Conservation (phyloP, 2,888 invertebrate species). For the Strigamia transsilvanica region DNA sequence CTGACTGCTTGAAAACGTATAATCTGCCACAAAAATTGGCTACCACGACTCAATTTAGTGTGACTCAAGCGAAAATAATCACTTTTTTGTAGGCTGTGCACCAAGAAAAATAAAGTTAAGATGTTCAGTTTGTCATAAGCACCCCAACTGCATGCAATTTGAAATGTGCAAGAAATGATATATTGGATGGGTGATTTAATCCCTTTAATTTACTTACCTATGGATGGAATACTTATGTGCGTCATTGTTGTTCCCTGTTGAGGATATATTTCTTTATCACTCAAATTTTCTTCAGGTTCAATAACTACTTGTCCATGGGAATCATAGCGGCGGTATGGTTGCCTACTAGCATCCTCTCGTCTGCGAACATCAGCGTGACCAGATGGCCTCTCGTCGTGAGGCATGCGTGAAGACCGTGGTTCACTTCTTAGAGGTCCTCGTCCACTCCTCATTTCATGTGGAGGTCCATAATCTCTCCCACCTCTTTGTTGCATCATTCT, state of each 20-base stretch:
- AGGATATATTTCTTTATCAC: slow-evolving; percentile 85
- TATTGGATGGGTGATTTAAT: background rate
- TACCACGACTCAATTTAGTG: no score
- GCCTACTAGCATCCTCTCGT: slow-evolving; percentile 24
- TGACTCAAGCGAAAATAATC: no score
- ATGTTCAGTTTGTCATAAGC: no score
- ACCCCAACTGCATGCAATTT: no score
- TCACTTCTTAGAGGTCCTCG: slow-evolving; percentile 51
- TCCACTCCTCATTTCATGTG: slow-evolving; percentile 50
- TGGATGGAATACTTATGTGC: slow-evolving; percentile 67
- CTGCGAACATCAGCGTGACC: slow-evolving; percentile 53
- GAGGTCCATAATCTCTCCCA: background rate
- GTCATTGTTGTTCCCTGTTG: slow-evolving; percentile 57
- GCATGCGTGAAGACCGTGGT: slow-evolving; percentile 61
- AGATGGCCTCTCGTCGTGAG: slow-evolving; percentile 69
- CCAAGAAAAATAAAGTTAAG: no score
- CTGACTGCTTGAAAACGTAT: no score
- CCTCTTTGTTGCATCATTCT: slow-evolving; percentile 34
- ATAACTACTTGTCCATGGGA: slow-evolving; percentile 71
- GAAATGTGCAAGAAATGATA: no score
- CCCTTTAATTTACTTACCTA: slow-evolving; percentile 67
- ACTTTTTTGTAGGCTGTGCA: no score
- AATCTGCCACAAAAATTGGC: no score
- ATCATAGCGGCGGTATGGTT: slow-evolving; percentile 56
- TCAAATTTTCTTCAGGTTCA: slow-evolving; percentile 81